Evolutionary conservation across 2,797 vertebrate species (phyloP).

Genomic region (Dromococcyx pavoninus): DNA sequence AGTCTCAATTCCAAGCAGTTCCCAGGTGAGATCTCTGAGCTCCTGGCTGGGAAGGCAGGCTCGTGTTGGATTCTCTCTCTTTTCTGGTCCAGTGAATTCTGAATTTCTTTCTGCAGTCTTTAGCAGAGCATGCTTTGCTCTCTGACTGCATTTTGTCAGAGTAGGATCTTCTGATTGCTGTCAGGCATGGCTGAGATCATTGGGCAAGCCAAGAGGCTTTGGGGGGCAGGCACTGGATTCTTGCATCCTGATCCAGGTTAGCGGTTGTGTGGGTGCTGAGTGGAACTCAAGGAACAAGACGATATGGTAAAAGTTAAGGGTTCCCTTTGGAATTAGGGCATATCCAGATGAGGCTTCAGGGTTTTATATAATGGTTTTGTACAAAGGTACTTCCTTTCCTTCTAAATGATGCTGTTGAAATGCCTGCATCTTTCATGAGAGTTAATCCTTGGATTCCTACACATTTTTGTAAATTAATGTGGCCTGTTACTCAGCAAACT

Average conservation of each 20-base stretch:
- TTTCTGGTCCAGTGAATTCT: not conserved
- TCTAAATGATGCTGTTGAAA: not conserved
- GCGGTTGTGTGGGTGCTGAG: not conserved
- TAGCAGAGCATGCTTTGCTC: not conserved
- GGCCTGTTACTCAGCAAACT: not conserved
- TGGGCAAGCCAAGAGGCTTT: not conserved
- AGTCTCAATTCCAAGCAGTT: not conserved
- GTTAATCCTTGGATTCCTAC: not conserved
- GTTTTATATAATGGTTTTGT: not conserved
- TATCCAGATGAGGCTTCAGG: not conserved
- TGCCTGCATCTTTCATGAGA: not conserved
- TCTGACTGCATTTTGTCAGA: not conserved
- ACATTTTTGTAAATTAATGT: not conserved
- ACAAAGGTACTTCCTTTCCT: not conserved
- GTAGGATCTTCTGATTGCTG: not conserved
- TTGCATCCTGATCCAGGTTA: not conserved
- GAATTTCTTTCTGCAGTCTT: not conserved
- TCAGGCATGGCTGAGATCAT: not conserved
- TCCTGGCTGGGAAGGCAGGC: not conserved
- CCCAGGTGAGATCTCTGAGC: not conserved
- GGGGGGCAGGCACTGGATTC: not conserved
- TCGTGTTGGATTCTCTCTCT: not conserved
- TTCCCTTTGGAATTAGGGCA: not conserved
- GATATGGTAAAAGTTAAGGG: not conserved
- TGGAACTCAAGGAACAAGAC: not conserved